Evolutionary conservation across 2,797 vertebrate genomes (phyloP), one percentile per base, ranked within the genome.

Genomic region (Steatocranus sp.): DNA sequence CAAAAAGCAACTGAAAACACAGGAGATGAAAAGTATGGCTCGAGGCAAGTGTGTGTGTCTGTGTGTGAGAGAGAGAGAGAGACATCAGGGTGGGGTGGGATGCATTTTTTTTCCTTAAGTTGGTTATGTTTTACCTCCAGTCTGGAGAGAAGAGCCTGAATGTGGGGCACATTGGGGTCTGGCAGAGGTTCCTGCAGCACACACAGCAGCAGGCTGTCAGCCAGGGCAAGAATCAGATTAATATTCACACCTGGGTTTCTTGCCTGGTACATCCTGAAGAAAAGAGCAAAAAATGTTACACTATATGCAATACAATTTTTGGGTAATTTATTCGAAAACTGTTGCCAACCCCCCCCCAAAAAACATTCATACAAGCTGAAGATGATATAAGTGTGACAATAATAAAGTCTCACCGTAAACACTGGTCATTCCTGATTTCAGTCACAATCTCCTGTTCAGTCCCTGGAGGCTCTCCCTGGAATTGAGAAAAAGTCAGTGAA

Each of bases 141-240:
- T 74, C 90, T 95, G 86, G 50, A 86, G 82, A 95, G 83, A 4
- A 95, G 94, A 12, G 81, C 73, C 74, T 91, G 88, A 8, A 96
- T 86, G 54, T 93, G 90, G 53, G 91, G 51, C 41, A 90, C 75
- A 2, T 82, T 77, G 61, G 94, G 89, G 75, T 94, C 93, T 3
- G 83, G 74, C 32, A 95, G 87, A 11, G 92, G 89, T 90, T 97
- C 96, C 50, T 95, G 95, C 7, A 96, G 93, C 34, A 96, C 80
- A n/a, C 93, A 95, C 61, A 95, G 83, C 75, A 93, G 90, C 90
- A 97, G 90, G 80, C 94, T 87, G 87, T 96, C 89, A 0, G 89
- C 79, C 88, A 97, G 79, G 36, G 87, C 92, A 0, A 83, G 58
- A 20, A 82, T 77, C 82, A 94, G 27, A 20, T 87, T 56, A 18